phyloP scores from a whole-genome alignment of 2,113 vertebrate genomes.

The Madoqua kirkii region DNA sequence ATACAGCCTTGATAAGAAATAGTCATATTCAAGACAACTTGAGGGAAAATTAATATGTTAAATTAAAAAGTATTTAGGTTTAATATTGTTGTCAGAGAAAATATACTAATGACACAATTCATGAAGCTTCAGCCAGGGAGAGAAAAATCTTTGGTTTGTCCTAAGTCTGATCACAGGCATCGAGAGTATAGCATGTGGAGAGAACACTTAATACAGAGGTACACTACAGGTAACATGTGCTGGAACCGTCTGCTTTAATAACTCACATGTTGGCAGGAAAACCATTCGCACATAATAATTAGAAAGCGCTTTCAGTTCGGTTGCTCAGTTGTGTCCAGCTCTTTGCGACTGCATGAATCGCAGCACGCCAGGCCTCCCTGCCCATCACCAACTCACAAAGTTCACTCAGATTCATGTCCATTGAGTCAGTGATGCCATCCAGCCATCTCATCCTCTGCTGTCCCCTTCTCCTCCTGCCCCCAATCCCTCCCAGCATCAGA shows the following conservation, averaged over 20 bases:
- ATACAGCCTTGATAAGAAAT: neutral
- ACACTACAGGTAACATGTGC: neutral
- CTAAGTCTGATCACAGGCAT: neutral
- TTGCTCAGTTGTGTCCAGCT: no score
- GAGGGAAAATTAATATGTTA: neutral
- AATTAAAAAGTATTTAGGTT: neutral
- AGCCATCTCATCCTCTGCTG: fast-evolving
- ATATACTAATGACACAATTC: neutral
- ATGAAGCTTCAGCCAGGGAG: neutral
- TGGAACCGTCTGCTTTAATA: neutral
- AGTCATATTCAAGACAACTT: neutral
- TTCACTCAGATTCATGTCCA: no score
- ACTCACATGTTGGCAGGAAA: neutral
- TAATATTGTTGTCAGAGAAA: neutral
- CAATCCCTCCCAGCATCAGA: no score
- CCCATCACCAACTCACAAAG: no score
- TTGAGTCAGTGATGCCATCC: fast-evolving
- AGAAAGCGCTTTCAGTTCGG: neutral
- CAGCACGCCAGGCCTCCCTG: no score
- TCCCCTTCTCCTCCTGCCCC: no score
- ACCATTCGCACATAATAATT: neutral
- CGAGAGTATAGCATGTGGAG: neutral
- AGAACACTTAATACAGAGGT: neutral
- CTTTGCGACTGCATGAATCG: no score
- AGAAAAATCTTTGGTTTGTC: neutral